These are phyloP conservation scores for Spilarctia lutea DNA, from an alignment of 2,888 invertebrate species.

Conservation along the genomic window DNA sequence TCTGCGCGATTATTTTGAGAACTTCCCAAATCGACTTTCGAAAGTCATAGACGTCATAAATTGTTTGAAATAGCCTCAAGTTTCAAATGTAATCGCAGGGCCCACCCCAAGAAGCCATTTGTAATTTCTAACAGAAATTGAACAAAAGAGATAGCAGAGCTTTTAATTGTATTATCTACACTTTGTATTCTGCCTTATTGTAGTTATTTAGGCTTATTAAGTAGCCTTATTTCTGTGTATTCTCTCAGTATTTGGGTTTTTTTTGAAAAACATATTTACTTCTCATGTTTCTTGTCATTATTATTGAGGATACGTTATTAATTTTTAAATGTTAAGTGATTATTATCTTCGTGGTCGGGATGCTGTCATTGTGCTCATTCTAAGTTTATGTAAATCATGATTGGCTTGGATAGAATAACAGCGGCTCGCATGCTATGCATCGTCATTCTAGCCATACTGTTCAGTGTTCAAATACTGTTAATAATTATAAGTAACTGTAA, in stretches of 20 bases:
- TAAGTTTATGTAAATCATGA: too few relatives aligned
- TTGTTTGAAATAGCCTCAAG: slow-evolving; percentile 60
- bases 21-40: slow-evolving; percentile 51
- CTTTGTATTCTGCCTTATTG: slow-evolving; percentile 38
- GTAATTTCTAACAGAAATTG: slow-evolving; percentile 48
- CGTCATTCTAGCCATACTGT: too few relatives aligned
- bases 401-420: too few relatives aligned
- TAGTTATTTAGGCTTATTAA: neutral
- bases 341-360: too few relatives aligned
- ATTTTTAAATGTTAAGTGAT: too few relatives aligned
- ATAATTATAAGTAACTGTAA: too few relatives aligned
- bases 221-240: neutral
- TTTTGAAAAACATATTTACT: neutral
- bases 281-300: too few relatives aligned
- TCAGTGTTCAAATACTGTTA: too few relatives aligned
- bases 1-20: slow-evolving; percentile 55
- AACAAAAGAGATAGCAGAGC: slow-evolving; percentile 43
- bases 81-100: slow-evolving; percentile 58
- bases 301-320: too few relatives aligned
- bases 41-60: slow-evolving; percentile 58
- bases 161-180: slow-evolving; percentile 33
- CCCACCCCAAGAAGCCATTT: slow-evolving; percentile 57
- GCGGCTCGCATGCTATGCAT: too few relatives aligned
- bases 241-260: neutral
- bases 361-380: too few relatives aligned